Base-by-base conservation (phyloP, 2,888 invertebrate genomes). In the Nymphalis urticae region DNA sequence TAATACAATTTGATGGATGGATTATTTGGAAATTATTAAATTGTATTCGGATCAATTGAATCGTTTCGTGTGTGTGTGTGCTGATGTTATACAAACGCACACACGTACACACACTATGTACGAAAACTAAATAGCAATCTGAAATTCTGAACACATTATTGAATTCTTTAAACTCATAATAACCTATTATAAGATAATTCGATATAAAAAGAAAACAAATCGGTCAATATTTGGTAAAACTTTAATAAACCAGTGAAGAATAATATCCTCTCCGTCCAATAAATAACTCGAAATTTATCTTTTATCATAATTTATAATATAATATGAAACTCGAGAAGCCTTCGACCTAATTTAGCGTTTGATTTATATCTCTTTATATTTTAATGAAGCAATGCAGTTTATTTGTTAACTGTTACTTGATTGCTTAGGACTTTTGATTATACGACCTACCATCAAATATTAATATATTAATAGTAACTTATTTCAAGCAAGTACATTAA, bases 241-340 rank as follows among this genome's bases (percentile, higher is more conserved):
- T 2, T 17, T 56, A 56, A 32, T 8, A 27, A 32, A 17, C 9
- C 54, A 9, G 10, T 10, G 9, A 51, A 56, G 27, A 56, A 56
- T 54, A 17, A 54, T 27, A 8, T 32, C 27, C 32, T 27, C 27
- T 27, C 9, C 24, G 32, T n/a, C 27, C 32, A 17, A 56, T 56
- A 56, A 56, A 56, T 56, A 32, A 32, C 32, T 17, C 17, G 5
- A 56, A 56, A 27, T 27, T 16, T 56, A 53, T 27, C 2, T 8
- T 53, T 56, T 17, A 56, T 32, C 54, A 32, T 56, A 32, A 56
- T 56, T 56, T 56, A 56, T 56, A 8, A 21, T 51, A 10, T 21
- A 51, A 51, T 51, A 53, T 24, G 32, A 56, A 36, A 56, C 58
- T 58, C 13, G n/a, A 2, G 36, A 58, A 58, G 27, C 58, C 42